Base-by-base conservation (phyloP, 2,113 vertebrate genomes). In the Onychostoma macrolepis region DNA sequence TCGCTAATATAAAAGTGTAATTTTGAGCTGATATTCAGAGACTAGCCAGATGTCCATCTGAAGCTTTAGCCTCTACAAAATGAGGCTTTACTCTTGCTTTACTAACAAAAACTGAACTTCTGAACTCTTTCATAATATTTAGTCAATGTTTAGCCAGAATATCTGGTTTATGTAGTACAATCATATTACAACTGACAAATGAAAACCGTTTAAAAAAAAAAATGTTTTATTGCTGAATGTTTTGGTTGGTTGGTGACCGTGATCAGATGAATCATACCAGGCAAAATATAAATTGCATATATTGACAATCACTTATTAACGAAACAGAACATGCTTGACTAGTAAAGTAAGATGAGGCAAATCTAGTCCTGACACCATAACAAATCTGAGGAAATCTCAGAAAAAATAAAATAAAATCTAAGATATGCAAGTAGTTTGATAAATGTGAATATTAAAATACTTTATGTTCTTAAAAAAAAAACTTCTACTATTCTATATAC, bases 101-200 rank as follows among this genome's bases (percentile, higher is more conserved):
- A 67, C n/a, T 9, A 79, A 77, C n/a, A 77, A 21, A 33, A 26
- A 28, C 41, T 45, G 53, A 80, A 80, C 50, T 53, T 71, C 43
- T 38, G 30, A 80, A 69, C 45, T 43, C 28, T 86, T 80, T 86
- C 63, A 58, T 80, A 80, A 86, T 71, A 71, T 56, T 80, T 58
- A 71, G 85, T 86, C 33, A 86, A 86, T 86, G 61, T 86, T 86
- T 86, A 67, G 67, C 67, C 36, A 38, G 15, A 65, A 76, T 26
- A 69, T 69, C 33, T 71, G 77, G n/a, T 43, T 36, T 9, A 28
- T 13, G n/a, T 3, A 69, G 43, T 36, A 24, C 33, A 61, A 80
- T 61, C 21, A 26, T 17, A 78, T 17, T 41, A 65, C 38, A 43
- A 43, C 3, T 41, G 36, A 10, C 24, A 26, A 50, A 50, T 56